Conservation (phyloP, 64 coral and sea anemone species). For the Pocillopora damicornis region DNA sequence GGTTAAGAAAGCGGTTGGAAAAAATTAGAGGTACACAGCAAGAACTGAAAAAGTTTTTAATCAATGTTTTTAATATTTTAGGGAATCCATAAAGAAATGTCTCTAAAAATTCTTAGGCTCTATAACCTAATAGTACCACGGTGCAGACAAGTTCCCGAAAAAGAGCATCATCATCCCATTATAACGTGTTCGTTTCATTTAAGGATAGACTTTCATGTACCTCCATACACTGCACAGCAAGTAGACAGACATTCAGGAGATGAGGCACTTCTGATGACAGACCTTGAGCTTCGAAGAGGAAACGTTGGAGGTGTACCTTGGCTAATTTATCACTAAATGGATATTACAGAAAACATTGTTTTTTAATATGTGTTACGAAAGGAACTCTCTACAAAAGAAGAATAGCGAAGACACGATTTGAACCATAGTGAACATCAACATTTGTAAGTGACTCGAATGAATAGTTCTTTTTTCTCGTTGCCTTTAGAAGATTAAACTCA, state of each 20-base stretch:
- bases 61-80: too few relatives aligned
- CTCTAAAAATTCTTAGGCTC: too few relatives aligned
- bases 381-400: background rate
- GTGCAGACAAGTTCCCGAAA: too few relatives aligned
- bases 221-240: conserved; percentile 52
- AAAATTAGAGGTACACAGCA: background rate
- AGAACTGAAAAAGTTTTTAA: too few relatives aligned
- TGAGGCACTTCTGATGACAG: conserved; percentile 35
- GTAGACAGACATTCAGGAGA: conserved; percentile 35
- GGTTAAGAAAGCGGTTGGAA: background rate
- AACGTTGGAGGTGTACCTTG: conserved; percentile 35
- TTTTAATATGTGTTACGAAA: background rate
- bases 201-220: background rate
- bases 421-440: too few relatives aligned
- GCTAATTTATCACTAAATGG: background rate
- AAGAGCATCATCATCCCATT: background rate
- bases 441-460: too few relatives aligned
- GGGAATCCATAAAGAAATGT: too few relatives aligned
- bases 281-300: conserved; percentile 42
- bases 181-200: background rate
- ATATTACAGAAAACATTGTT: background rate
- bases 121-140: too few relatives aligned
- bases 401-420: background rate
- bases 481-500: too few relatives aligned
- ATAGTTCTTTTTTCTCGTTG: too few relatives aligned